Evolutionary conservation across 2,797 vertebrate genomes (phyloP), one percentile per base, ranked within the genome.

Genomic region (Acrossocheilus fasciatus): DNA sequence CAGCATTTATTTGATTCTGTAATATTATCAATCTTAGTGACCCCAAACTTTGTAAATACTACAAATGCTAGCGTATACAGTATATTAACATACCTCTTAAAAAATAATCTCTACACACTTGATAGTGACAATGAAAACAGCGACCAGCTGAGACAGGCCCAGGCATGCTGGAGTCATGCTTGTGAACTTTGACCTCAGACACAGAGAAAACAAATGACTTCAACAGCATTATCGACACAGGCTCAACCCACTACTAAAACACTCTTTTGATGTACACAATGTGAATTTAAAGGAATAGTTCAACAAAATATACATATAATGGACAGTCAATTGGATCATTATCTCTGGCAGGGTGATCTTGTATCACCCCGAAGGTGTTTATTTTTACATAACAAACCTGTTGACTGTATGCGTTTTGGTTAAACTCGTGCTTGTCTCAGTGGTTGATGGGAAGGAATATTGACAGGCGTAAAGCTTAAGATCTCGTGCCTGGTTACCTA

Each of bases 401-500:
- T 34, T 68, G 64, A 62, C n/a, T 41, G 34, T 7, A 9, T 36
- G 34, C 6, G 0, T 26, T 47, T 36, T 68, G 4, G 6, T 82
- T 30, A 39, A 59, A 54, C 20, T 52, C 26, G 3, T n/a, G 15
- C 43, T 77, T 9, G 52, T 43, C 7, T 59, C 39, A 15, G 17
- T 30, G 36, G 47, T 41, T 80, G 66, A 66, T 66, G 78, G 43
- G 23, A 86, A 70, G 23, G n/a, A 72, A 43, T 66, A 36, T 0
- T 73, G 84, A 86, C 69, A 66, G 41, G 20, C 12, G 30, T 66
- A 81, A 73, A 81, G 68, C 26, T 80, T 9, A 8, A 79, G 57
- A 57, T 88, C 87, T 72, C 69, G 57, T 75, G 64, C 52, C 41
- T 64, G 45, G 15, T 82, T 81, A 64, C 74, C 81, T 86, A 85